Conservation (phyloP, 2,888 invertebrate species). For the Pilophorus perplexus region DNA sequence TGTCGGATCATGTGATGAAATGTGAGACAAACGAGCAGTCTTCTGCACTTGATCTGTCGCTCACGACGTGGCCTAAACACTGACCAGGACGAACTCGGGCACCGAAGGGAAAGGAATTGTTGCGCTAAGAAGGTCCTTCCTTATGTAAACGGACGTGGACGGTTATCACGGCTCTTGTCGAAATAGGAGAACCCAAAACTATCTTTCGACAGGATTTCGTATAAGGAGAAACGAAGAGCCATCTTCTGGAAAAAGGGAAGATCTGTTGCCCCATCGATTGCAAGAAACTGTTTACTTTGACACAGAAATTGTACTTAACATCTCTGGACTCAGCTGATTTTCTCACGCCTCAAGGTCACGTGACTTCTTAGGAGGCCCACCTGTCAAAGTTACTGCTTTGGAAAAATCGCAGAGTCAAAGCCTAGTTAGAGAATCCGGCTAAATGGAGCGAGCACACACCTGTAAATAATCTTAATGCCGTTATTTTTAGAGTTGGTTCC, state of each 20-base stretch:
- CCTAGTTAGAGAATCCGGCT: not conserved
- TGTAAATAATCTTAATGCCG: no score
- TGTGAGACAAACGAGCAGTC: no score
- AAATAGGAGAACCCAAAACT: not conserved
- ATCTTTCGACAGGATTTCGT: not conserved
- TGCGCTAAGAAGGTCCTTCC: not conserved
- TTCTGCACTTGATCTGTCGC: constrained; percentile 6
- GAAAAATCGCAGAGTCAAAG: no score
- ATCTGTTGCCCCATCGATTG: no score
- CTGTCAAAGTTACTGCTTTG: no score
- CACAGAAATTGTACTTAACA: not conserved
- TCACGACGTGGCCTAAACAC: constrained; percentile 4
- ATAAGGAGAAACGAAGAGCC: no score
- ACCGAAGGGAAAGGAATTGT: not conserved
- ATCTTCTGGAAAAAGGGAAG: no score
- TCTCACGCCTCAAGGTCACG: no score
- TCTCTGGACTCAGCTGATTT: no score
- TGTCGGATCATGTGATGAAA: no score
- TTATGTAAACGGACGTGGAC: constrained; percentile 12
- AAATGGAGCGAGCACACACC: constrained; percentile 28
- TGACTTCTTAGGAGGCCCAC: no score
- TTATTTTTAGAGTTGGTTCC: constrained; percentile 8
- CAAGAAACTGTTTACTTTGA: not conserved
- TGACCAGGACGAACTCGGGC: not conserved
- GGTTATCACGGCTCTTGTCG: not conserved